Conservation (phyloP, 1,140 invertebrate genomes). For the Subanguina moxae region DNA sequence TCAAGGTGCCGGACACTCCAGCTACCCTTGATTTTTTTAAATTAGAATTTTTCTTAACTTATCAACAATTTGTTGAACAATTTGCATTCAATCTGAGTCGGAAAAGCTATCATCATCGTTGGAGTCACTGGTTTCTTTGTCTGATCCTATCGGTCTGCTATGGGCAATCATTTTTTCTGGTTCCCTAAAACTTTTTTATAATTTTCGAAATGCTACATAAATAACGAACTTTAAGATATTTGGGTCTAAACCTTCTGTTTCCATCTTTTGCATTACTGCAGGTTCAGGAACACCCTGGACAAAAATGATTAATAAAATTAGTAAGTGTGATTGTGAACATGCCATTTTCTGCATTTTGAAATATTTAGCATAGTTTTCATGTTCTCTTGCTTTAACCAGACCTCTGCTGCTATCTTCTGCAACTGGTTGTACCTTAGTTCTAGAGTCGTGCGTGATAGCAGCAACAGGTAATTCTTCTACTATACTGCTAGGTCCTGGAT, state of each 20-base stretch:
- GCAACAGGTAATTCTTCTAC: no score
- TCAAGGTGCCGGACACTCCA: no score
- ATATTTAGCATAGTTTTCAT: slow-evolving; percentile 23
- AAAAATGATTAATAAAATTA: no score
- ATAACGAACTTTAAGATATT: slow-evolving; percentile 12
- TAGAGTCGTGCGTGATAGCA: no score
- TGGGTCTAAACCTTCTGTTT: slow-evolving; percentile 21
- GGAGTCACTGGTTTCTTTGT: background rate
- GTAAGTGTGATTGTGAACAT: background rate
- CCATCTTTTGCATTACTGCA: slow-evolving; percentile 24
- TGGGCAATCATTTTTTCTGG: no score
- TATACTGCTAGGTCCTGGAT: no score
- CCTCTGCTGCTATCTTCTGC: background rate
- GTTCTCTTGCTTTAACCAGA: slow-evolving; percentile 22
- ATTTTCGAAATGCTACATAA: no score
- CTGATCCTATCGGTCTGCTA: background rate
- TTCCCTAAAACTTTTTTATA: background rate
- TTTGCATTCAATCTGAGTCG: slow-evolving; percentile 10
- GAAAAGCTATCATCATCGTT: slow-evolving; percentile 7
- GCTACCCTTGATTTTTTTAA: no score
- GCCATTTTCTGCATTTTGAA: slow-evolving; percentile 25
- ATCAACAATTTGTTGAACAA: no score
- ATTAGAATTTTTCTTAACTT: no score
- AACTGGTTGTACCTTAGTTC: background rate
- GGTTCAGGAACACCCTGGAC: slow-evolving; percentile 14